Evolutionary conservation across 2,113 vertebrate species (phyloP).

Genomic region (Centropus unirufus): DNA sequence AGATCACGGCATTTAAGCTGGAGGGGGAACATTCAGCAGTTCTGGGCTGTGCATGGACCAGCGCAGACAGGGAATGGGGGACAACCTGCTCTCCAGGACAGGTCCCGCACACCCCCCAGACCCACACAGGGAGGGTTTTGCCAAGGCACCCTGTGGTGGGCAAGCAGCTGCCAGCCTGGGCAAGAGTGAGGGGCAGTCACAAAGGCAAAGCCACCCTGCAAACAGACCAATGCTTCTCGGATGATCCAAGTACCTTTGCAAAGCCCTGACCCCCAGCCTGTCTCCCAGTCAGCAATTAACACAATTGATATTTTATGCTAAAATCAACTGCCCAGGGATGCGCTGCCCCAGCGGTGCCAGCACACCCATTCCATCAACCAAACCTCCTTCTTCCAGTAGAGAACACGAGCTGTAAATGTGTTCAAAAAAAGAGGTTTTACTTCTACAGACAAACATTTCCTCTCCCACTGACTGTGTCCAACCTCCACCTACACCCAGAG

Average conservation of each 20-base stretch:
- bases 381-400: background rate
- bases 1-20: background rate
- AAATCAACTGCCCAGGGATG: background rate
- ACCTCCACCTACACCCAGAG: accelerated
- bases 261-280: background rate
- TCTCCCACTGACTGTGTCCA: background rate
- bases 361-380: background rate
- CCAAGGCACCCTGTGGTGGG: too few relatives aligned
- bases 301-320: background rate
- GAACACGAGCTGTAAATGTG: background rate
- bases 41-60: background rate
- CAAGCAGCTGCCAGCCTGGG: too few relatives aligned
- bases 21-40: accelerated
- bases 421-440: background rate
- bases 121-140: too few relatives aligned
- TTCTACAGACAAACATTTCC: background rate
- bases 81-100: background rate
- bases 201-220: accelerated
- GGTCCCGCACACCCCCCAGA: background rate
- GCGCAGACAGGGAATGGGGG: accelerated
- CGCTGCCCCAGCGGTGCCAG: background rate
- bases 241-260: background rate
- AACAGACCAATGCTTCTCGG: accelerated
- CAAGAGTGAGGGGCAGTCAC: too few relatives aligned
- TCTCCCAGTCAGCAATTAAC: background rate